Base-by-base conservation (phyloP, 2,888 invertebrate species). In the Phengaris arion region DNA sequence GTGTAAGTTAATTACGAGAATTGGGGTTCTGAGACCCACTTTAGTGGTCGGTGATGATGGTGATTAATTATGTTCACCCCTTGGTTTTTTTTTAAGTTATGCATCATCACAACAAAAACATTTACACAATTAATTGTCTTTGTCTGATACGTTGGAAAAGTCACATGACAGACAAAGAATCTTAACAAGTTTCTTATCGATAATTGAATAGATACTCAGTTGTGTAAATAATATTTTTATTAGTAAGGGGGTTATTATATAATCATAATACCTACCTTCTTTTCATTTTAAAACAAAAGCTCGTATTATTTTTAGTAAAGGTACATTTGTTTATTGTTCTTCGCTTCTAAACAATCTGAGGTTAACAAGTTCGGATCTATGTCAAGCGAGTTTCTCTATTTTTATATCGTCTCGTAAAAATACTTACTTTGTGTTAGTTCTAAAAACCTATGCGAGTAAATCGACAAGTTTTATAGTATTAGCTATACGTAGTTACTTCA, bases 331-430 rank as follows among this genome's bases (percentile, higher is more conserved):
- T 68, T 35, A 64, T 64, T 46, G 68, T 68, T 48, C 46, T 48
- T n/a, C n/a, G 46, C 15, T 69, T 48, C 13, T 45, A 13, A 64
- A 69, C 69, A 69, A 69, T 48, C 69, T 15, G 46, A 69, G n/a
- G 8, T 46, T 48, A n/a, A 69, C 69, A 69, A 48, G 48, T 48
- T 48, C n/a, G 69, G 48, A 69, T 48, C 69, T 69, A 69, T 69
- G 69, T 69, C 69, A 69, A 69, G 69, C 69, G 69, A 69, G 48
- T 48, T 48, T 48, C 15, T 69, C 69, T 48, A 69, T 69, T 69
- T 69, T 48, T 69, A 48, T 69, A n/a, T 69, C 9, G 22, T 48
- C n/a, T 46, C 69, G 8, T 46, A 48, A 69, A 48, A 48, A 48
- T 48, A 48, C 10, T 59, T 68, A 68, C 68, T 48, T 69, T 69